These are phyloP conservation scores for Drosophila auraria DNA, from an alignment of 1,140 invertebrate species.

Conservation along the genomic window DNA sequence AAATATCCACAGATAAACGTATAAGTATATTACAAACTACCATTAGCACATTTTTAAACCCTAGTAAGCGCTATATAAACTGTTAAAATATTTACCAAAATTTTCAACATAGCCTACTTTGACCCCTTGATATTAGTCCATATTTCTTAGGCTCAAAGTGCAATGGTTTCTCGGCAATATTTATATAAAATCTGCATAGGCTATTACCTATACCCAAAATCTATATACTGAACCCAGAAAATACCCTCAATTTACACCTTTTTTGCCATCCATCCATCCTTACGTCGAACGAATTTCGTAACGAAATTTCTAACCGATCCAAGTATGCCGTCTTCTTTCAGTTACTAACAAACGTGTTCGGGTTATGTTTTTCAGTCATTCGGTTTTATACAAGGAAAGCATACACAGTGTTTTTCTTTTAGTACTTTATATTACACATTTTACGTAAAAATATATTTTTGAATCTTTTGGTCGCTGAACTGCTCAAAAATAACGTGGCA, in stretches of 20 bases:
- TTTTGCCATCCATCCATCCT: neutral
- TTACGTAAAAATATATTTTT: slow-evolving; percentile 7
- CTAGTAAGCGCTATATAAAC: too few species aligned
- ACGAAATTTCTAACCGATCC: slow-evolving; percentile 8
- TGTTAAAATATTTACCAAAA: too few species aligned
- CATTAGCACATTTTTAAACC: too few species aligned
- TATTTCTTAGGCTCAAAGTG: neutral
- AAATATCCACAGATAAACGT: too few species aligned
- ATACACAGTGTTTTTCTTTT: slow-evolving; percentile 20
- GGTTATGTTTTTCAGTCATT: slow-evolving; percentile 30
- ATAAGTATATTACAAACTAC: too few species aligned
- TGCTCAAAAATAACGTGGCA: neutral
- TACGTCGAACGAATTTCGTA: neutral
- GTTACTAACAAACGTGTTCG: slow-evolving; percentile 4
- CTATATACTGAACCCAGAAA: neutral
- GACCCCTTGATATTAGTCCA: too few species aligned
- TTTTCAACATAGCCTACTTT: too few species aligned
- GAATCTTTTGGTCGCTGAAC: slow-evolving; percentile 13
- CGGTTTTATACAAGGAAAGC: slow-evolving; percentile 27
- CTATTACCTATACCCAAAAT: neutral
- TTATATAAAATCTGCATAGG: neutral
- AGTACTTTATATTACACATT: slow-evolving; percentile 21
- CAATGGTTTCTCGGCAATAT: neutral
- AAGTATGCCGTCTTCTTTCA: slow-evolving; percentile 24
- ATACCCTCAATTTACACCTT: too few species aligned